Evolutionary conservation across 2,888 invertebrate genomes (phyloP), one percentile per base, ranked within the genome.

Genomic region (Heliothis peltigera): DNA sequence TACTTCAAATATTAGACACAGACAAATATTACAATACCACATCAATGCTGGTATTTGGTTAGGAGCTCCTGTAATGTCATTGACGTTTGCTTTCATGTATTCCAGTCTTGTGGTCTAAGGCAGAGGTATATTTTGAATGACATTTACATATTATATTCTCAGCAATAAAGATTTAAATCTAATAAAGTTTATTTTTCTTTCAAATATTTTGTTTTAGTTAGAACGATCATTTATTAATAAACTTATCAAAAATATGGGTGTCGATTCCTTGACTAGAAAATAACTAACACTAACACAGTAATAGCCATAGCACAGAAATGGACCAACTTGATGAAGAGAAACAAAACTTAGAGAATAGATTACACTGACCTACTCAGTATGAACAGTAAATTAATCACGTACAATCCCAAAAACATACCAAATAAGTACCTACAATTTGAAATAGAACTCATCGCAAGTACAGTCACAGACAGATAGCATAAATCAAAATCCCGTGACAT

Each of bases 401-500:
- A 39, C 15, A n/a, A 39, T 32, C 39, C 39, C 15, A 25, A 32
- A 35, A 18, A 7, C n/a, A 32, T 18, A 25, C 7, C 4, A 28
- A 39, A 39, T 39, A 15, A 28, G 39, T 63, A 54, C 18, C 39
- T 10, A 32, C 32, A 32, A 49, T 44, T 70, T 32, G 21, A 44
- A 63, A 59, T 52, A 42, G 32, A 46, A 49, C 25, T 49, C 51
- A 28, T 28, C 48, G 60, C 74, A 51, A 42, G 42, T 42, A 44
- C 44, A 71, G 46, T 74, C 69, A 63, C 25, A 49, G 25, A 46
- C 32, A 56, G 42, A 35, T 43, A 35, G 47, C 48, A 66, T 59
- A 59, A 66, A 76, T 74, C 70, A 68, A 61, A 79, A 70, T 54
- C 32, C 44, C 53, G 68, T 68, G 59, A 60, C 70, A 66, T 64